Percentiles rank a stretch among this genome's conserved stretches.
These are phyloP conservation scores for Lerema accius DNA, from an alignment of 1,140 invertebrate species.

Conservation along the genomic window DNA sequence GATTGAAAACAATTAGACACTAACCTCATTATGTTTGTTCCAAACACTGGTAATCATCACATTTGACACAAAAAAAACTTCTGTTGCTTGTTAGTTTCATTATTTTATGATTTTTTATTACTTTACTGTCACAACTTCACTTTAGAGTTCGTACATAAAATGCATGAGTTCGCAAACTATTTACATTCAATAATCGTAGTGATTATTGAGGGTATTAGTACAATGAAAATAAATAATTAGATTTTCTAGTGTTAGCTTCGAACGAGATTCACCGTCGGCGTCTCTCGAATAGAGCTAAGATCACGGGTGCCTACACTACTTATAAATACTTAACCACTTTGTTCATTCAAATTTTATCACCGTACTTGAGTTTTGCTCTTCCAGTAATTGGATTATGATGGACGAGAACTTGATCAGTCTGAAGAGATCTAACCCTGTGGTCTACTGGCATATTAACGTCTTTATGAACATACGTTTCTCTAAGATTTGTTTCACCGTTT, in stretches of 20 bases:
- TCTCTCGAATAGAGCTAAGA: slow-evolving; percentile 38
- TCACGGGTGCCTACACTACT: slow-evolving; percentile 49
- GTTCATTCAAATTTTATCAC: slow-evolving; percentile 74
- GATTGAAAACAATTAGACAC: too few relatives aligned
- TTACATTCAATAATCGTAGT: slow-evolving; percentile 47
- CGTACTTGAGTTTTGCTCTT: slow-evolving; percentile 66
- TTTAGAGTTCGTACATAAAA: slow-evolving; percentile 63
- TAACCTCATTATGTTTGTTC: too few relatives aligned
- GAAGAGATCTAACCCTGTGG: slow-evolving; percentile 32
- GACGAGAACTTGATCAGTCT: slow-evolving; percentile 28
- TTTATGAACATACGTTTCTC: slow-evolving; percentile 25
- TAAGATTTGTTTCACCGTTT: slow-evolving; percentile 9
- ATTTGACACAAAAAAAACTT: slow-evolving; percentile 23
- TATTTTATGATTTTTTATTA: slow-evolving; percentile 37
- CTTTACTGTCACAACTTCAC: slow-evolving; percentile 48
- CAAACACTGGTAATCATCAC: too few relatives aligned
- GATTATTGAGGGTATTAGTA: slow-evolving; percentile 44
- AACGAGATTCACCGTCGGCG: slow-evolving; percentile 4
- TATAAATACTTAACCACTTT: slow-evolving; percentile 40
- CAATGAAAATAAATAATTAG: slow-evolving; percentile 36
- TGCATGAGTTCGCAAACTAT: slow-evolving; percentile 61
- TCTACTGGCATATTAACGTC: slow-evolving; percentile 23
- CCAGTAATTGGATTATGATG: slow-evolving; percentile 34
- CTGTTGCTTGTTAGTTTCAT: slow-evolving; percentile 31
- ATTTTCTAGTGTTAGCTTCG: slow-evolving; percentile 7